A percentile compares a stretch with the other conserved stretches of the same genome.
phyloP scores from a whole-genome alignment of 2,797 vertebrate genomes.

The Xenops minutus region DNA sequence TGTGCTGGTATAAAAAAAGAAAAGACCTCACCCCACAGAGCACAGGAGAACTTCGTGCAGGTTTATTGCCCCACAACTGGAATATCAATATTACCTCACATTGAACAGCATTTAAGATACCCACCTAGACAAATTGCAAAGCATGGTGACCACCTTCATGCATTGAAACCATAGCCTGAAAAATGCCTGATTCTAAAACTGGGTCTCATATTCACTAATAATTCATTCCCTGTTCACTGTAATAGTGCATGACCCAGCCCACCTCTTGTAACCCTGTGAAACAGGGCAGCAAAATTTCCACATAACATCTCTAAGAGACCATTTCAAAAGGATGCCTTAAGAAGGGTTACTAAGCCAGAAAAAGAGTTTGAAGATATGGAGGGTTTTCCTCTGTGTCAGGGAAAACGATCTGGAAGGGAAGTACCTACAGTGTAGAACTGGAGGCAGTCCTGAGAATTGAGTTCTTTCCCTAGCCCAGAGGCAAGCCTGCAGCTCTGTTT shows the following conservation, averaged over 20 bases:
- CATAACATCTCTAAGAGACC: neutral
- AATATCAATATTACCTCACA: neutral
- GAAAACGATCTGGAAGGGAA: neutral
- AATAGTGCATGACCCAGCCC: accelerated
- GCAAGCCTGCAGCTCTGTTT: neutral
- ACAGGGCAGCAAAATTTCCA: neutral
- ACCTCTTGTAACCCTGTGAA: neutral
- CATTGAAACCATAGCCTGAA: neutral
- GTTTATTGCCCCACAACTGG: neutral
- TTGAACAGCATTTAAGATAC: neutral
- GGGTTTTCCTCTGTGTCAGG: neutral
- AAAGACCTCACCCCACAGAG: neutral
- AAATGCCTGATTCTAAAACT: neutral
- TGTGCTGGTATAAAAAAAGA: neutral
- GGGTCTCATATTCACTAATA: neutral
- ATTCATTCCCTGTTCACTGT: neutral
- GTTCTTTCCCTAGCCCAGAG: neutral
- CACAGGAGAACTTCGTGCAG: neutral
- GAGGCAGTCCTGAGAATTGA: neutral
- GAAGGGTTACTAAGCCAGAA: neutral
- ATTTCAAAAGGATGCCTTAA: neutral
- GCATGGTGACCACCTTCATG: neutral
- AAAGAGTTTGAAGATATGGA: neutral
- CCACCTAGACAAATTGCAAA: neutral
- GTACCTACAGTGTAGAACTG: neutral